A percentile compares a stretch with the other conserved stretches of the same genome.
phyloP scores from a whole-genome alignment of 2,888 invertebrate species.

The Tribolium freemani region DNA sequence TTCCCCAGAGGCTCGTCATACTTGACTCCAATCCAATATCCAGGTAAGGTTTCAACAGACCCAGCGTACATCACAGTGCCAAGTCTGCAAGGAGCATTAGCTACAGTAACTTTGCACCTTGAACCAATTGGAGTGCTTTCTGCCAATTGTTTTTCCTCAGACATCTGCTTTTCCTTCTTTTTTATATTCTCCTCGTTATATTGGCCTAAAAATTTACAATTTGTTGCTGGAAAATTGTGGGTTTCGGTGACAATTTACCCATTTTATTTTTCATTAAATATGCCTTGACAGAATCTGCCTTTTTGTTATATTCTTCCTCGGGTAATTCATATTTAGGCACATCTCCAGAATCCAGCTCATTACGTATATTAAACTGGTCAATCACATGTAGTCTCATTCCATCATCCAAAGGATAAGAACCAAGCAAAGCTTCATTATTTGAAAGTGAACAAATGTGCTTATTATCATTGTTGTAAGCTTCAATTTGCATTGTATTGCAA shows the following conservation, averaged over 20 bases:
- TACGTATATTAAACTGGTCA: constrained; percentile 73
- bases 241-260: constrained; percentile 68
- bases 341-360: constrained; percentile 72
- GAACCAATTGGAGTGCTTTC: constrained; percentile 78
- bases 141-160: constrained; percentile 75
- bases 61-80: constrained; percentile 92
- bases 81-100: constrained; percentile 80
- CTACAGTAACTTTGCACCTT: constrained; percentile 87
- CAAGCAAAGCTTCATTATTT: constrained; percentile 82
- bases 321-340: constrained; percentile 89
- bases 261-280: constrained; percentile 89
- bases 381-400: constrained; percentile 92
- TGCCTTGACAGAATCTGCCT: constrained; percentile 84
- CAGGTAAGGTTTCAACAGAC: constrained; percentile 73
- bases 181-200: constrained; percentile 88
- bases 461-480: constrained; percentile 84
- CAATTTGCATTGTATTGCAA: constrained; percentile 85
- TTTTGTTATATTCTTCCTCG: constrained; percentile 88
- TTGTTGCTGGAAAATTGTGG: no score
- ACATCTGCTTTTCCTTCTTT: constrained; percentile 77
- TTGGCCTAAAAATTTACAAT: constrained; percentile 70
- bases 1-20: constrained; percentile 98
- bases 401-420: constrained; percentile 88
- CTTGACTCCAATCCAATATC: constrained; percentile 92
- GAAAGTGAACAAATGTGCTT: constrained; percentile 79